Evolutionary conservation across 2,888 invertebrate genomes (phyloP), one percentile per base, ranked within the genome.

Genomic region (Brenthis daphne): DNA sequence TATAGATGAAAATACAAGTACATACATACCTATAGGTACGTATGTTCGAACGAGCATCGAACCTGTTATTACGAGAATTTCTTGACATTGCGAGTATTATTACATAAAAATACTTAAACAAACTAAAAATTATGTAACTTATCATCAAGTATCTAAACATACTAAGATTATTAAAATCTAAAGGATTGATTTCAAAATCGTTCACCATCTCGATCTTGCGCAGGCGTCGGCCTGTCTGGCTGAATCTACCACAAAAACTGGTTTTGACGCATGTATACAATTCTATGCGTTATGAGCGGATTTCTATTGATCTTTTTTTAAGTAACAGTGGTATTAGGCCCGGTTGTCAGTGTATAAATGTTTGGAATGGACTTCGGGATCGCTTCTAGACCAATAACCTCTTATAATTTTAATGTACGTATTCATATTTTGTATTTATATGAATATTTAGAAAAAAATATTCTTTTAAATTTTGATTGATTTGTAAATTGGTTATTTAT

Each of bases 301-400:
- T 76, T 65, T 71, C 79, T 77, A 80, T 82, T 81, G 81, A 81
- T 79, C 79, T 83, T 77, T 77, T 79, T 82, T 79, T 77, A 77
- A 77, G 74, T 75, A 71, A 74, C 68, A 75, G 72, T 75, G 74
- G 76, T 75, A 73, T 77, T 73, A 73, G 73, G 63, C 72, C 71
- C 73, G 74, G 72, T 75, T 73, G 69, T 71, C 73, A 72, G 71
- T 73, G 73, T 71, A 72, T 73, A 67, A 72, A 71, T 67, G 73
- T 73, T 67, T 65, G 72, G 65, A 70, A 66, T 66, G 70, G 48
- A 67, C 55, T 56, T 60, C 57, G 24, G 54, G 48, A 57, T 24
- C 56, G 65, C 65, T 68, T 54, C 68, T 43, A 68, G 50, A 43
- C 65, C 65, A 57, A 43, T 50, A 58, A 61, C 43, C 61, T 61